A percentile compares a stretch with the other conserved stretches of the same genome.
Conservation (phyloP, 2,113 vertebrate species). For the Echinops telfairi region DNA sequence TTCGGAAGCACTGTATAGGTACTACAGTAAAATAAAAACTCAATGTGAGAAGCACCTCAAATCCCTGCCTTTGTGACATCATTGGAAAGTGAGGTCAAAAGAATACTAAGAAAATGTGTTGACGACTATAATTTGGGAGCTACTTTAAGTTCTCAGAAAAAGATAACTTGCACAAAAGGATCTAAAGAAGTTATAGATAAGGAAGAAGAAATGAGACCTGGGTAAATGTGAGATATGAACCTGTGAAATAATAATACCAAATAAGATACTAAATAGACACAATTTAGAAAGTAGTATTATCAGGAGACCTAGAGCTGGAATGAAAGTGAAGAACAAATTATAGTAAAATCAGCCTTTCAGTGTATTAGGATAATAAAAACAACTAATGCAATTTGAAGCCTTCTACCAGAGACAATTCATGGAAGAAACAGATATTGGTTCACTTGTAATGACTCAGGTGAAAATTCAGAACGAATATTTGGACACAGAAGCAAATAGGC, state of each 20-base stretch:
- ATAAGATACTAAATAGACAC: slow-evolving; percentile 63
- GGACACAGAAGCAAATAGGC: slow-evolving; percentile 29
- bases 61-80: slow-evolving; percentile 18
- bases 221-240: slow-evolving; percentile 50
- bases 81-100: slow-evolving; percentile 50
- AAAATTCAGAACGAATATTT: slow-evolving; percentile 51
- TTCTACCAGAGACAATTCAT: slow-evolving; percentile 35
- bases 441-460: slow-evolving; percentile 34
- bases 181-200: slow-evolving; percentile 45
- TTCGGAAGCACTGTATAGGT: not conserved
- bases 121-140: slow-evolving; percentile 16
- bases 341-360: slow-evolving; percentile 35
- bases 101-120: slow-evolving; percentile 18
- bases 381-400: slow-evolving; percentile 31
- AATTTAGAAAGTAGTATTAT: slow-evolving; percentile 58
- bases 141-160: slow-evolving; percentile 52
- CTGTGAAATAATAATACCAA: slow-evolving; percentile 66
- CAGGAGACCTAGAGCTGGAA: slow-evolving; percentile 37
- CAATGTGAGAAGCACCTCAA: not conserved
- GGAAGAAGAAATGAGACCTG: slow-evolving; percentile 46
- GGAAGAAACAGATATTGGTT: slow-evolving; percentile 25
- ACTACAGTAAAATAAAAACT: not conserved
- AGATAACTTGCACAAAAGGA: slow-evolving; percentile 27
- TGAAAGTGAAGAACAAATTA: slow-evolving; percentile 64
- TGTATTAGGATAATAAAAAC: slow-evolving; percentile 58